phyloP scores from a whole-genome alignment of 2,113 vertebrate genomes.

The Istiophorus platypterus region DNA sequence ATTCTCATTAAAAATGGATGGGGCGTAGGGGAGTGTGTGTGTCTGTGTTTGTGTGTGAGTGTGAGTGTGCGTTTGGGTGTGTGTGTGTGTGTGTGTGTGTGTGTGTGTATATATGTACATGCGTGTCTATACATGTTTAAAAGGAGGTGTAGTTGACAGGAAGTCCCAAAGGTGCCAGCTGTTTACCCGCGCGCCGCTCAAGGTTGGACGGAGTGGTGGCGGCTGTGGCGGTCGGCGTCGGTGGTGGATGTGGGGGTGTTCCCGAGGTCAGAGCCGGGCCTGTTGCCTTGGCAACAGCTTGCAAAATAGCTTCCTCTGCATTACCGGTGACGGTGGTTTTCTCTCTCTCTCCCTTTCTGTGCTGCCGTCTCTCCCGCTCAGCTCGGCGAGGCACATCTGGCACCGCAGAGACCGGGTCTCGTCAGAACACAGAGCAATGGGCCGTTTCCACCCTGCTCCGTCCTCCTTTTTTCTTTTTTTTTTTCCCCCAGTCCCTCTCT shows the following conservation, averaged over 20 bases:
- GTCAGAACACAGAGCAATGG: slow-evolving; percentile 46
- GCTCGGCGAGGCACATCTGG: slow-evolving; percentile 64
- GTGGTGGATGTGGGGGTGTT: slow-evolving; percentile 52
- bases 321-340: slow-evolving; percentile 64
- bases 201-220: slow-evolving; percentile 51
- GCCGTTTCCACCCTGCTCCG: slow-evolving; percentile 36
- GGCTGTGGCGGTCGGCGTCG: slow-evolving; percentile 53
- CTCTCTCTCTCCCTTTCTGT: slow-evolving; percentile 44
- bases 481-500: not conserved
- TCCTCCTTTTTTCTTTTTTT: slow-evolving; percentile 28
- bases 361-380: slow-evolving; percentile 28
- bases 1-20: slow-evolving; percentile 96
- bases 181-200: slow-evolving; percentile 74
- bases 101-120: slow-evolving; percentile 52
- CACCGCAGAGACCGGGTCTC: slow-evolving; percentile 42
- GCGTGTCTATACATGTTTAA: slow-evolving; percentile 68
- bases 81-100: slow-evolving; percentile 45
- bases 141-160: slow-evolving; percentile 74
- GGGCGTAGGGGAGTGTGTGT: slow-evolving; percentile 62
- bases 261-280: slow-evolving; percentile 82
- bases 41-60: slow-evolving; percentile 35
- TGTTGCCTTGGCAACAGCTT: slow-evolving; percentile 79
- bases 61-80: slow-evolving; percentile 49
- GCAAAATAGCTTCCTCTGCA: slow-evolving; percentile 64
- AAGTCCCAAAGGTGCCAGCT: slow-evolving; percentile 84